phyloP scores from a whole-genome alignment of 2,113 vertebrate species.

The Ramphastos sulfuratus region DNA sequence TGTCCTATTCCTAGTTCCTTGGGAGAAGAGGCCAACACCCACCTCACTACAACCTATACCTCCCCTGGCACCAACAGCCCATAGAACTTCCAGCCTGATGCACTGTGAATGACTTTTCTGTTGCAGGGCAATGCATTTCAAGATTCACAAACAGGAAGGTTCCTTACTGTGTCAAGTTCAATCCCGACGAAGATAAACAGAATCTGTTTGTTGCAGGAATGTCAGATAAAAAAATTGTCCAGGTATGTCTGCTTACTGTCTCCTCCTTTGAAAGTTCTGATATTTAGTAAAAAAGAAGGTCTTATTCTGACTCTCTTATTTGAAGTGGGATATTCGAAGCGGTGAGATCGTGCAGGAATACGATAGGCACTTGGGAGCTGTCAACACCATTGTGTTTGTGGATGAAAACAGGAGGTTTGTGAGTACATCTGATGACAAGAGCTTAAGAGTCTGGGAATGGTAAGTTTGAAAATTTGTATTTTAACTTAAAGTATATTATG shows the following conservation, averaged over 20 bases:
- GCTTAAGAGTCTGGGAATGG: conserved; percentile 98
- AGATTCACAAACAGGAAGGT: conserved; percentile 97
- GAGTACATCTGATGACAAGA: conserved; percentile 98
- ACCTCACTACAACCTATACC: too few species aligned
- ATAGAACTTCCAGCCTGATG: not conserved
- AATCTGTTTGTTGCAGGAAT: conserved; percentile 97
- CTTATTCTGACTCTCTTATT: conserved; percentile 7
- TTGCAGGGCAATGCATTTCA: conserved; percentile 92
- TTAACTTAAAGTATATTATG: not conserved
- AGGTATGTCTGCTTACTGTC: conserved; percentile 76
- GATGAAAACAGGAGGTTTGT: conserved; percentile 98
- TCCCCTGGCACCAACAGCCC: not conserved
- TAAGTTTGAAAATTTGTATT: conserved; percentile 74
- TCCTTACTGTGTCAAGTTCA: conserved; percentile 98
- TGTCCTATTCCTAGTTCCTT: too few species aligned
- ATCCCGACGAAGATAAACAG: conserved; percentile 98
- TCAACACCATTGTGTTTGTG: conserved; percentile 99
- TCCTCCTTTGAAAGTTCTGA: not conserved
- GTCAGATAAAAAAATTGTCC: conserved; percentile 99
- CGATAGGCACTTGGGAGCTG: conserved; percentile 95
- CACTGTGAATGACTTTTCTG: not conserved
- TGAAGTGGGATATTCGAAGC: conserved; percentile 93
- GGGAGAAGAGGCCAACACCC: too few species aligned
- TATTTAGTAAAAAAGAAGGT: not conserved
- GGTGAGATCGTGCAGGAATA: conserved; percentile 98